Evolutionary conservation across 2,113 vertebrate genomes (phyloP).

Genomic region (Limanda limanda): DNA sequence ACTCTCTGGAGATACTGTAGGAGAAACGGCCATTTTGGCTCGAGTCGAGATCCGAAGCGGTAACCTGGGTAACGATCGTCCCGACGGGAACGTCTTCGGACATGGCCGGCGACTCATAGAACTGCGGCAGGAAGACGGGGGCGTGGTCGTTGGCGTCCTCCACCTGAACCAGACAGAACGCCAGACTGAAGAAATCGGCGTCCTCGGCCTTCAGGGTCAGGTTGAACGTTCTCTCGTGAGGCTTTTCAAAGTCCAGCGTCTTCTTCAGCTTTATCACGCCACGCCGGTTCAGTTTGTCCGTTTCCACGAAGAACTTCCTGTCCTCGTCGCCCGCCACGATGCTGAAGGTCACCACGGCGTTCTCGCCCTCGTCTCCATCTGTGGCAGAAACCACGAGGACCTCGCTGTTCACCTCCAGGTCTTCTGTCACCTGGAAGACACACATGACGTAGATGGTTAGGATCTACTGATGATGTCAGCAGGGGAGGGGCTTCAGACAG

Average conservation of each 20-base stretch:
- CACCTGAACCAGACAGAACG: conserved; percentile 88
- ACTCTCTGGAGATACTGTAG: conserved; percentile 84
- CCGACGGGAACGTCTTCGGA: conserved; percentile 85
- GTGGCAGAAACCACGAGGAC: conserved; percentile 85
- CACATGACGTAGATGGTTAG: background rate
- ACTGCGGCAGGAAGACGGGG: conserved; percentile 88
- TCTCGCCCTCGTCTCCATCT: conserved; percentile 88
- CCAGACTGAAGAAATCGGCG: conserved; percentile 84
- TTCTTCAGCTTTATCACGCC: conserved; percentile 87
- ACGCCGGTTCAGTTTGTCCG: conserved; percentile 83
- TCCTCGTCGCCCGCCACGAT: conserved; percentile 88
- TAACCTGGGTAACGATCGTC: conserved; percentile 88
- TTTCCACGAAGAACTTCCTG: conserved; percentile 90
- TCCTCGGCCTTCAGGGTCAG: conserved; percentile 90
- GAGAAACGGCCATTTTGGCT: conserved; percentile 87
- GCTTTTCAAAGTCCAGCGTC: conserved; percentile 89
- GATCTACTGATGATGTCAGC: background rate
- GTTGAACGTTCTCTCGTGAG: conserved; percentile 89
- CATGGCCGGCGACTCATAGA: conserved; percentile 85
- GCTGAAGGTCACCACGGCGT: conserved; percentile 88
- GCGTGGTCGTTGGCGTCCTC: conserved; percentile 90
- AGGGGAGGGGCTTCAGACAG: background rate
- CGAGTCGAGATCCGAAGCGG: conserved; percentile 89
- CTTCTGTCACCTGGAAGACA: conserved; percentile 81
- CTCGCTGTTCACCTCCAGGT: conserved; percentile 84